Evolutionary conservation across 2,113 vertebrate genomes (phyloP), one percentile per base, ranked within the genome.

Genomic region (Picathartes gymnocephalus): DNA sequence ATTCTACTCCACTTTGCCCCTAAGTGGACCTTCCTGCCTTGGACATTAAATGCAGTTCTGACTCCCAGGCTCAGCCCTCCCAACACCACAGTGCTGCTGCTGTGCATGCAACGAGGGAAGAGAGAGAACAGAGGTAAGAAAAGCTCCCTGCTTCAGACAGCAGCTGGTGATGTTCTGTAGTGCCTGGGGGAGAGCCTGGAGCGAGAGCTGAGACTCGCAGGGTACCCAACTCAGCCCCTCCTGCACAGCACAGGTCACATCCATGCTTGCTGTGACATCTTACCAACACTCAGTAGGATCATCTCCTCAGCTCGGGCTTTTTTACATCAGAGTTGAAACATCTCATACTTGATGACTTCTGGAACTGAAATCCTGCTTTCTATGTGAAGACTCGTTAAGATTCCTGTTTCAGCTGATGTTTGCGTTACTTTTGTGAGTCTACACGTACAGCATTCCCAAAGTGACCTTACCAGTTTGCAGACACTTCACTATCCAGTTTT

Each of bases 371-470:
- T 47, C 40, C 24, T 33, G 13, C 30, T 65, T 79, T 81, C 31
- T 48, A 0, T 11, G 20, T 10, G 23, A 65, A 72, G 15, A 19
- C 7, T 51, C 15, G 1, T 71, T 81, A 44, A 76, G 84, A 51
- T 61, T 84, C 21, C 61, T 30, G 9, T 81, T 72, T 40, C 45
- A 50, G 0, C 10, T 31, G 31, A 42, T 39, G 31, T 27, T 69
- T 72, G 54, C n/a, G 35, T 45, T 69, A 91, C n/a, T 60, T 87
- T 19, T 37, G 13, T 51, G 79, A 78, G 30, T 16, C 8, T 31
- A 3, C 0, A 0, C 16, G 60, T 74, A 12, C 44, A 11, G 3
- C 3, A 56, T 13, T 89, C 40, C 65, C 47, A 51, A 19, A 25
- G 30, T 23, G 27, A 5, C 50, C 24, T 35, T 9, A n/a, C 6